Conservation (phyloP, 92 coral and sea anemone genomes). For the Parazoanthus darwini region DNA sequence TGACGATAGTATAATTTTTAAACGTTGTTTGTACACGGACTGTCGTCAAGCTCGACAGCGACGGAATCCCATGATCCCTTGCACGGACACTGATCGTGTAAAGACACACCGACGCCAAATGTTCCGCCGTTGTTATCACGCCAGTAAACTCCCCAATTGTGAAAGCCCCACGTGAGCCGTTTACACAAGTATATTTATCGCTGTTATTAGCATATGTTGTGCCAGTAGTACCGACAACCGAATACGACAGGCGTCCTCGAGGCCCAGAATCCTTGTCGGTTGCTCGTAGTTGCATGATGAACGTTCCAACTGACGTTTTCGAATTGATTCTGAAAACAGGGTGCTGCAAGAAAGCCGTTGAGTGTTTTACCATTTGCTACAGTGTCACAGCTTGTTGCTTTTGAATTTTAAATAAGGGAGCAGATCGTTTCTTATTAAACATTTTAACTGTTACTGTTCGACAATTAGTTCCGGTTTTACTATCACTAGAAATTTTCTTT, state of each 20-base stretch:
- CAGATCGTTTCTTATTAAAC: too few relatives aligned
- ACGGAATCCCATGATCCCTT: slow-evolving; percentile 64
- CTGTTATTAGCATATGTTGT: not conserved
- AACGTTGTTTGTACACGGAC: slow-evolving; percentile 46
- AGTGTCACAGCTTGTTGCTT: not conserved
- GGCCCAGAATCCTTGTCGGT: slow-evolving; percentile 57
- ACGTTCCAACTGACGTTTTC: slow-evolving; percentile 38
- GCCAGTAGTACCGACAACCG: slow-evolving; percentile 30
- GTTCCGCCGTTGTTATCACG: slow-evolving; percentile 43
- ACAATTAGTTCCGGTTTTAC: too few relatives aligned
- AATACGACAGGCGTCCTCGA: slow-evolving; percentile 41
- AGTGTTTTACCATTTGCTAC: too few relatives aligned
- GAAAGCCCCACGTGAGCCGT: slow-evolving; percentile 49
- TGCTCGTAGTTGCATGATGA: slow-evolving; percentile 41
- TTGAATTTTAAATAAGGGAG: too few relatives aligned
- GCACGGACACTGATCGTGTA: slow-evolving; percentile 60
- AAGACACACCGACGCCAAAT: slow-evolving; percentile 53
- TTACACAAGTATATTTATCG: slow-evolving; percentile 40
- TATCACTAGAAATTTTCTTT: not conserved
- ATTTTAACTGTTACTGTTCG: too few relatives aligned
- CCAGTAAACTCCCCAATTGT: slow-evolving; percentile 53
- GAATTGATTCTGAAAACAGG: slow-evolving; percentile 5
- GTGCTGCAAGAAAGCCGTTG: not conserved
- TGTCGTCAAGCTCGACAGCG: slow-evolving; percentile 44
- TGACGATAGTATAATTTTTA: slow-evolving; percentile 33